Base-by-base conservation (phyloP, 2,888 invertebrate species). In the Galeopsomyia nigrocyanea region DNA sequence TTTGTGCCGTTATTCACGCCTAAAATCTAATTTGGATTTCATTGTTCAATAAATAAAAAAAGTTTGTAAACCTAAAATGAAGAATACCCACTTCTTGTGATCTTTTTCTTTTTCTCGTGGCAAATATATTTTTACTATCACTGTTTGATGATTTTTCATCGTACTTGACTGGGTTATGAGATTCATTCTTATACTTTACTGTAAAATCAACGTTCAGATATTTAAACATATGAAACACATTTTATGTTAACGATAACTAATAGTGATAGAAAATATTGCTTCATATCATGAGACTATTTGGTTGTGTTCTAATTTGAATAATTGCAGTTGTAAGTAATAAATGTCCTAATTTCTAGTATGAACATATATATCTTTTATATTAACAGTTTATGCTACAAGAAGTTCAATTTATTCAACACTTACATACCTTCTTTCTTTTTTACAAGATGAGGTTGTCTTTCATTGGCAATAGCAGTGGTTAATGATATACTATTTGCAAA, bases 401-500 rank as follows among this genome's bases (percentile, higher is more conserved):
- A 50, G 17, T n/a, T 50, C 13, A 14, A 50, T 19, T 51, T 51
- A n/a, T 51, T 51, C 3, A 51, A 17, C 5, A 21, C 55, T 9
- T 46, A 39, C 63, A 17, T 39, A 75, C 75, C 73, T 73, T 75
- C 75, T 65, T n/a, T 67, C 50, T 73, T 73, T 60, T 49, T 70
- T 66, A 62, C 72, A 67, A 63, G 66, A 57, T 68, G 67, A 58
- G 89, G 88, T 79, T 90, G 84, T 79, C 89, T 89, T 71, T 88
- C 89, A 84, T 93, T 94, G 79, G 90, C 91, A 78, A 89, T 89
- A 75, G 89, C 89, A 62, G 91, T 90, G 70, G 89, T 87, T 75
- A 91, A 89, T 0, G 94, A 94, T 65, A 92, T 91, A 84, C 92
- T 93, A 86, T 95, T 95, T 16, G 96, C 96, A 78, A 95, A 89